Evolutionary conservation across 2,113 vertebrate species (phyloP).

Genomic region (Nansenia antarctica): DNA sequence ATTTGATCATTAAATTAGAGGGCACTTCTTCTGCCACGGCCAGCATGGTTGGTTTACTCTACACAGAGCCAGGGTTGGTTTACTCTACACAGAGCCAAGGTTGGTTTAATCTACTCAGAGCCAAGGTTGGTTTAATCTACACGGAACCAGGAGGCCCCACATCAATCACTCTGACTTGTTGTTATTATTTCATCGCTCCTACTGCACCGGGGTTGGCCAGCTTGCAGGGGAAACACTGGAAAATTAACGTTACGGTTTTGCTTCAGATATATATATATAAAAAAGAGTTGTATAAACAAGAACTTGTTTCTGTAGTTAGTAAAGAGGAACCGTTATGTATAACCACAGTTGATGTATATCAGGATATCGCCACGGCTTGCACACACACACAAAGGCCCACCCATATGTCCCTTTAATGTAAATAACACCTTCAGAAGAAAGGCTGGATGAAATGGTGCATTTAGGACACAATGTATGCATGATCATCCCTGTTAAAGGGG

Average conservation of each 20-base stretch:
- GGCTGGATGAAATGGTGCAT: neutral
- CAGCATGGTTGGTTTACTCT: neutral
- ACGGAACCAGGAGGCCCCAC: slow-evolving; percentile 14
- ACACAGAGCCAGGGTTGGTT: slow-evolving; percentile 4
- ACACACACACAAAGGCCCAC: neutral
- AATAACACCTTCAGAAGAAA: neutral
- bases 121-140: slow-evolving; percentile 1
- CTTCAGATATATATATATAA: neutral
- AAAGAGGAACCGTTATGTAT: neutral
- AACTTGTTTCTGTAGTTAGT: neutral
- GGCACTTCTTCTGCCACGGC: slow-evolving; percentile 13
- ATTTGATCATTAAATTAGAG: slow-evolving; percentile 22
- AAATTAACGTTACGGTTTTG: neutral
- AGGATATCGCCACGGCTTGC: neutral
- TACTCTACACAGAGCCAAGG: slow-evolving; percentile 11
- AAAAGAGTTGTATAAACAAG: neutral
- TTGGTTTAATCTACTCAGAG: slow-evolving; percentile 5
- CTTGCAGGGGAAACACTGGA: neutral
- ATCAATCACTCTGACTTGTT: slow-evolving; percentile 29
- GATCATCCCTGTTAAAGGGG: slow-evolving; percentile 11
- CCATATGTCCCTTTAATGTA: neutral
- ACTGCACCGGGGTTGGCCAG: neutral
- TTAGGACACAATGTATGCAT: neutral
- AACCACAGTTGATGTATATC: neutral
- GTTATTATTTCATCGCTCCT: neutral